A percentile compares a stretch with the other conserved stretches of the same genome.
These are phyloP conservation scores for Athalia rosae DNA, from an alignment of 2,888 invertebrate genomes.

Conservation along the genomic window DNA sequence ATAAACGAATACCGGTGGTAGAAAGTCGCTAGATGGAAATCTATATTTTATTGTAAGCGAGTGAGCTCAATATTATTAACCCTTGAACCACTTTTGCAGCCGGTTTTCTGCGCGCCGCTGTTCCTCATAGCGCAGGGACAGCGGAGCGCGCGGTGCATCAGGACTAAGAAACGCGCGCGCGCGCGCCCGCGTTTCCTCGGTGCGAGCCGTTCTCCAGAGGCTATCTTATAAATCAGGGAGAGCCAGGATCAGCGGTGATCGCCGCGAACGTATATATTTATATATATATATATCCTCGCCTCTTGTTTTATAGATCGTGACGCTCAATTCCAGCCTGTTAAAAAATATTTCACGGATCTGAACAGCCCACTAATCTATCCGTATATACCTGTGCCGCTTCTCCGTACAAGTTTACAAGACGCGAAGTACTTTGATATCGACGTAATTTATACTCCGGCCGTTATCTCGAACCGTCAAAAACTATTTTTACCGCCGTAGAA, in stretches of 20 bases:
- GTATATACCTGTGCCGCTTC: too few species aligned
- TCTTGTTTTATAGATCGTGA: conserved; percentile 25
- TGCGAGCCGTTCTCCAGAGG: not conserved
- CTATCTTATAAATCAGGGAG: conserved; percentile 27
- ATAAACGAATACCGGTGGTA: conserved; percentile 52
- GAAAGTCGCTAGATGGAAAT: conserved; percentile 73
- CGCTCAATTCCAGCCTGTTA: conserved; percentile 11
- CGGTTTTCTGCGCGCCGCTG: conserved; percentile 48
- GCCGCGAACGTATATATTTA: too few species aligned
- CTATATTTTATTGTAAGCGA: conserved; percentile 72
- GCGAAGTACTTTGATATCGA: too few species aligned
- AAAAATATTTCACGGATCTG: conserved; percentile 24
- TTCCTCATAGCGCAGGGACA: too few species aligned
- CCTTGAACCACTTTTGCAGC: conserved; percentile 51
- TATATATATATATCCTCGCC: too few species aligned
- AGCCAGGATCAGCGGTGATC: not conserved
- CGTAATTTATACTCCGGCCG: too few species aligned
- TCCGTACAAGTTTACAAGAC: too few species aligned
- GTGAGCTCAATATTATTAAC: conserved; percentile 66
- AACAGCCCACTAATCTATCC: not conserved
- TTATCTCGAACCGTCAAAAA: too few species aligned
- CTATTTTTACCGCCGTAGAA: too few species aligned
- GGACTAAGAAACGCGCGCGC: conserved; percentile 50
- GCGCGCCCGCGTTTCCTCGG: conserved; percentile 32
- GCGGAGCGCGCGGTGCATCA: too few species aligned